Conservation (phyloP, 2,113 vertebrate genomes). For the Toxostoma redivivum region DNA sequence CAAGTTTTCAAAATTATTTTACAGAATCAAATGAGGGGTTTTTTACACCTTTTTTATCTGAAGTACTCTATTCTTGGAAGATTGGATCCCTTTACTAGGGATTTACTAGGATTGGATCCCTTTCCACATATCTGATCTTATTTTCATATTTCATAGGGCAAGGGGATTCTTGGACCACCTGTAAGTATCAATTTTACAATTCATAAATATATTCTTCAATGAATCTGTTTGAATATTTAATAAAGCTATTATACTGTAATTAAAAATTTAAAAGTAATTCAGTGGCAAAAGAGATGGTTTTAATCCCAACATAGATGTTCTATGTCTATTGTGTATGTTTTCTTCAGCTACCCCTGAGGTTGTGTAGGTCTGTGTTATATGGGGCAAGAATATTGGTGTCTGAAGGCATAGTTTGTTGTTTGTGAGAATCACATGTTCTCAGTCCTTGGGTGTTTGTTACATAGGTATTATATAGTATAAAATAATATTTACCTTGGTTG, state of each 20-base stretch:
- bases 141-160: constrained; percentile 77
- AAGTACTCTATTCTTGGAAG: background rate
- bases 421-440: background rate
- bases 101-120: background rate
- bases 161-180: constrained; percentile 83
- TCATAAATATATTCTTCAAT: background rate
- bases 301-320: background rate
- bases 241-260: background rate
- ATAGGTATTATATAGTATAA: background rate
- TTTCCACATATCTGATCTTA: background rate
- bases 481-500: background rate
- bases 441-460: background rate
- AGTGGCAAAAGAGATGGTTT: background rate
- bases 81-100: too few relatives aligned
- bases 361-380: background rate
- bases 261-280: background rate
- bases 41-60: background rate
- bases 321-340: background rate
- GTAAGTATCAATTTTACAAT: constrained; percentile 74
- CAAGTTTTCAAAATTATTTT: background rate
- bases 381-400: background rate
- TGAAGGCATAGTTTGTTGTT: background rate
- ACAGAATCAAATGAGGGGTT: background rate
- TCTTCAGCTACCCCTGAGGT: background rate
- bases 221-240: background rate